Conservation (phyloP, 2,888 invertebrate genomes). For the Drosophila leonis region DNA sequence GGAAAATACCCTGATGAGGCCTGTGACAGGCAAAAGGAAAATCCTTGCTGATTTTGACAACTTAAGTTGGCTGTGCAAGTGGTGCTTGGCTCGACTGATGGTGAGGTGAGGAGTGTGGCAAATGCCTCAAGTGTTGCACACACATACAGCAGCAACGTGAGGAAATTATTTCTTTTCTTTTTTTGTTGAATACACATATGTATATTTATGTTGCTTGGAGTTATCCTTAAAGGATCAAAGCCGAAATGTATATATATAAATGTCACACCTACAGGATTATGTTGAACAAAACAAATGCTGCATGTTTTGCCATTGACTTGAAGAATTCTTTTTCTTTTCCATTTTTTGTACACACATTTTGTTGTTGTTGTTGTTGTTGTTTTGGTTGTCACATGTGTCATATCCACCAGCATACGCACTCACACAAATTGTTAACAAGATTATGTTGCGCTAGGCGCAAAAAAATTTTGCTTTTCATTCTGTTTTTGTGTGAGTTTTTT, state of each 20-base stretch:
- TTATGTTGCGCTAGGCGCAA: slow-evolving; percentile 57
- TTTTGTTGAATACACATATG: slow-evolving; percentile 12
- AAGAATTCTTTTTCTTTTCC: slow-evolving; percentile 41
- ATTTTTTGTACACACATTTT: slow-evolving; percentile 9
- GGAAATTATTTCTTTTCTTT: slow-evolving; percentile 31
- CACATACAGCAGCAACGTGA: slow-evolving; percentile 10
- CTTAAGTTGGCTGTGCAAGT: slow-evolving; percentile 59
- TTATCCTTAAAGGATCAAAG: slow-evolving; percentile 81
- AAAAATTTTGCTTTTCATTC: slow-evolving; percentile 55
- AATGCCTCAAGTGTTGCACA: slow-evolving; percentile 53
- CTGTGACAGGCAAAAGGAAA: slow-evolving; percentile 24
- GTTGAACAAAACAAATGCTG: slow-evolving; percentile 61
- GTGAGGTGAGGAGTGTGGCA: slow-evolving; percentile 14
- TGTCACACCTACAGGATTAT: slow-evolving; percentile 79
- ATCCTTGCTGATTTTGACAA: slow-evolving; percentile 78
- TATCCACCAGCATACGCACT: slow-evolving; percentile 46
- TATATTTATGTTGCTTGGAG: slow-evolving; percentile 36
- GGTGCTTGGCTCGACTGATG: not conserved
- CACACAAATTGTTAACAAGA: slow-evolving; percentile 76
- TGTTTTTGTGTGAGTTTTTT: slow-evolving; percentile 25
- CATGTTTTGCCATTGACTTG: slow-evolving; percentile 68
- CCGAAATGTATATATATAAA: slow-evolving; percentile 78
- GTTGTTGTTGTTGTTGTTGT: slow-evolving; percentile 21
- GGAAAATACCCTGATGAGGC: slow-evolving; percentile 51
- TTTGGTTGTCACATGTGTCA: slow-evolving; percentile 65